Percentiles rank a stretch among this genome's conserved stretches.
These are phyloP conservation scores for Xestia ashworthii DNA, from an alignment of 2,888 invertebrate genomes.

Conservation along the genomic window DNA sequence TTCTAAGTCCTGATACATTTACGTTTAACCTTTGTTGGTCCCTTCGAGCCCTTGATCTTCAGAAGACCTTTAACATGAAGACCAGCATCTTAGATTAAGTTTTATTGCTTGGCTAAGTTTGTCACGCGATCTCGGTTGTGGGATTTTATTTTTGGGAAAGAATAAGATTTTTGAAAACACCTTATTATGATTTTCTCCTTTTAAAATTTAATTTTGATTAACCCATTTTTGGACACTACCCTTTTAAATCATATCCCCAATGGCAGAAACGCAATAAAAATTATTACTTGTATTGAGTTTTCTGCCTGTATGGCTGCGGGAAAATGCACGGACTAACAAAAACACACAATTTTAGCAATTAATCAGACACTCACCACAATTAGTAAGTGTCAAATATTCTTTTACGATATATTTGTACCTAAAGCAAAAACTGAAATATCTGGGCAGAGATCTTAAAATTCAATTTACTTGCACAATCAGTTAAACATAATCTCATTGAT, in stretches of 20 bases:
- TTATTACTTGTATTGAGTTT: too few relatives aligned
- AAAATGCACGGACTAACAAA: too few relatives aligned
- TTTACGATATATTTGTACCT: neutral
- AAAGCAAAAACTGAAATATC: neutral
- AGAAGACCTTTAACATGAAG: conserved; percentile 59
- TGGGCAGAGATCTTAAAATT: neutral
- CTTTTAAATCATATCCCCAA: neutral
- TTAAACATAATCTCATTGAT: neutral
- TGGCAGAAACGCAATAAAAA: too few relatives aligned
- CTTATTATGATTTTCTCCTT: neutral
- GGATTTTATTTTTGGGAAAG: neutral
- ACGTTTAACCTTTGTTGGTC: conserved; percentile 58
- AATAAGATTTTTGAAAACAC: neutral
- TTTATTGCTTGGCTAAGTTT: conserved; percentile 36
- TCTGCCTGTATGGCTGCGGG: too few relatives aligned
- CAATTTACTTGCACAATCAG: neutral
- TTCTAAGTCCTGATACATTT: conserved; percentile 34
- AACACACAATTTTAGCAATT: neutral
- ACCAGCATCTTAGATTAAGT: conserved; percentile 52
- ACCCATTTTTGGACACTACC: neutral
- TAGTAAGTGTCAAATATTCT: neutral
- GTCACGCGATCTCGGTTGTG: neutral
- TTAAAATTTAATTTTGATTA: neutral
- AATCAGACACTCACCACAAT: neutral
- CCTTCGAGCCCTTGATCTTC: conserved; percentile 68